phyloP scores from a whole-genome alignment of 1,140 invertebrate genomes.

The Caerostris darwini region DNA sequence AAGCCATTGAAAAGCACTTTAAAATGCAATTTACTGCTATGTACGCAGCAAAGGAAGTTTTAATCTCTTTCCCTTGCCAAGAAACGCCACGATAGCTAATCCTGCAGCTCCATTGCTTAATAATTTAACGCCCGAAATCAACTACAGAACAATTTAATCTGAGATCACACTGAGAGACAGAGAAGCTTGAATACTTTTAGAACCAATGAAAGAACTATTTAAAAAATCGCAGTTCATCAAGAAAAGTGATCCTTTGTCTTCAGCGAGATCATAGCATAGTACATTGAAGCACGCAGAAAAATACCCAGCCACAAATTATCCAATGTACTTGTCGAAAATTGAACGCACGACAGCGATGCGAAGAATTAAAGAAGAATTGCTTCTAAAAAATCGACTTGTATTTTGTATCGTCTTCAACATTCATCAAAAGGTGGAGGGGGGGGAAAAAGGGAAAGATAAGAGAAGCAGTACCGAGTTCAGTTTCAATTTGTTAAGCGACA shows the following conservation, averaged over 20 bases:
- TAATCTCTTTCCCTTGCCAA: not conserved
- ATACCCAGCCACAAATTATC: conserved; percentile 38
- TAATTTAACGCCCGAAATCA: conserved; percentile 15
- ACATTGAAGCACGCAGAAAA: not conserved
- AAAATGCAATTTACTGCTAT: not conserved
- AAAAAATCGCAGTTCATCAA: conserved; percentile 17
- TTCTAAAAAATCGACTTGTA: conserved; percentile 17
- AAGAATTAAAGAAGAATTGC: conserved; percentile 49
- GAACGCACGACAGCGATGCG: conserved; percentile 14
- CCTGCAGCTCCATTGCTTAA: not conserved
- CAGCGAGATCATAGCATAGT: not conserved
- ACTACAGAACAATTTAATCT: not conserved
- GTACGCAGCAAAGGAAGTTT: not conserved
- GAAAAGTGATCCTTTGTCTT: conserved; percentile 27
- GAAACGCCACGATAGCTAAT: not conserved
- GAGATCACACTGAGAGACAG: not conserved
- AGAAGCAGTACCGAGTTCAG: not conserved
- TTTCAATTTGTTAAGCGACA: conserved; percentile 64
- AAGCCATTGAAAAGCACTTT: not conserved
- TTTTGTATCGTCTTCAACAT: conserved; percentile 37
- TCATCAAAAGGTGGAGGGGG: conserved; percentile 30
- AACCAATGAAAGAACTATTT: conserved; percentile 22
- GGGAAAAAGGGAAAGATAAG: conserved; percentile 12
- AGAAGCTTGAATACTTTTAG: not conserved
- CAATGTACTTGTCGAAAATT: conserved; percentile 50